A percentile compares a stretch with the other conserved stretches of the same genome.
These are phyloP conservation scores for Cyprinodon tularosa DNA, from an alignment of 2,113 vertebrate species.

Conservation along the genomic window DNA sequence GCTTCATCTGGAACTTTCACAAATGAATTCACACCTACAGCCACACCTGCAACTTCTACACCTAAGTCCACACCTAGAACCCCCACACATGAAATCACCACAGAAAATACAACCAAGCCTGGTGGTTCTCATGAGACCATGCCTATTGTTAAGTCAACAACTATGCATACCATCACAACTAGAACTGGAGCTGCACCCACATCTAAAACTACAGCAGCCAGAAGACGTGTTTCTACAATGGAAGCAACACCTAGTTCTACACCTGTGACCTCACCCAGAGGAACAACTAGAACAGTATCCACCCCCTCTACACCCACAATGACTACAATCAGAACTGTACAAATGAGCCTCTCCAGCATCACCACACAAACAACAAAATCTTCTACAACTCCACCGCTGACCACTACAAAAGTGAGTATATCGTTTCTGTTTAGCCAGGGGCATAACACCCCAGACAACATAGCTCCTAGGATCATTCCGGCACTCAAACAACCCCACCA, in stretches of 20 bases:
- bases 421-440: background rate
- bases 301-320: background rate
- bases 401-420: conserved; percentile 22
- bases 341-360: background rate
- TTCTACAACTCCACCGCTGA: background rate
- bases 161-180: background rate
- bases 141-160: background rate
- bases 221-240: too few relatives aligned
- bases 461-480: too few relatives aligned
- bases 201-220: too few relatives aligned
- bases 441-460: too few relatives aligned
- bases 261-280: background rate
- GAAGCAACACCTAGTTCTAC: background rate
- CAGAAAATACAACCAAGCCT: background rate
- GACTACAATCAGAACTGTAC: background rate
- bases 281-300: background rate
- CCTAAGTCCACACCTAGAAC: background rate
- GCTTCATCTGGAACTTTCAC: background rate
- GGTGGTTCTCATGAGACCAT: too few relatives aligned
- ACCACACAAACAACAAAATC: background rate
- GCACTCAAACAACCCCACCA: too few relatives aligned
- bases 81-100: background rate
- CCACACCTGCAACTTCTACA: too few relatives aligned
- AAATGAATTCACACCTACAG: background rate
- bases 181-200: background rate